Evolutionary conservation across 2,797 vertebrate species (phyloP).

Genomic region (Ctenosaura bakeri): DNA sequence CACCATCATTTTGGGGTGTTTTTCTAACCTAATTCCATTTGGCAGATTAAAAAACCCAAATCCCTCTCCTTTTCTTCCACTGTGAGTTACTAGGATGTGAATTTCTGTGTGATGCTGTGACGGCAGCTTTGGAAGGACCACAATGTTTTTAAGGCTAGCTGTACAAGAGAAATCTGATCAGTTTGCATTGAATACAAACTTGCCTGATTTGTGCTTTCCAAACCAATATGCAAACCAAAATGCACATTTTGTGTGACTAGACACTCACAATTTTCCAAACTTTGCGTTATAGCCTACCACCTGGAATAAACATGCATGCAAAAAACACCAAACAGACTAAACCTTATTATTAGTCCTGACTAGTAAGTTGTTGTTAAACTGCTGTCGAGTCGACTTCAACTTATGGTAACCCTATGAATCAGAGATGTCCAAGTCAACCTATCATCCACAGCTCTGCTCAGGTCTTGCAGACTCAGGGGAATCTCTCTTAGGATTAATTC

Average conservation of each 20-base stretch:
- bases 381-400: too few species aligned
- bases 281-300: background rate
- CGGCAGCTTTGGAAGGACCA: too few species aligned
- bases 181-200: background rate
- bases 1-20: background rate
- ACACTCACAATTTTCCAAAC: background rate
- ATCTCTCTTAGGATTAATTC: too few species aligned
- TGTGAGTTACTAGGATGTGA: background rate
- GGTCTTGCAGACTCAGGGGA: too few species aligned
- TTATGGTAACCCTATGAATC: too few species aligned
- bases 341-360: too few species aligned
- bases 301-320: too few species aligned
- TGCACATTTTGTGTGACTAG: background rate
- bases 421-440: too few species aligned
- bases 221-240: background rate
- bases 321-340: too few species aligned
- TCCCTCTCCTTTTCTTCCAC: background rate
- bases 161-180: background rate
- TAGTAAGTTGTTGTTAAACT: too few species aligned
- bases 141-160: too few species aligned
- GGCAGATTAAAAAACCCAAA: background rate
- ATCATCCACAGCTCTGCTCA: too few species aligned
- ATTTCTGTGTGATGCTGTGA: background rate
- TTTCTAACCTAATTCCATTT: conserved; percentile 46
- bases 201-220: background rate